Base-by-base conservation (phyloP, 2,797 vertebrate genomes). In the Cottoperca gobio region DNA sequence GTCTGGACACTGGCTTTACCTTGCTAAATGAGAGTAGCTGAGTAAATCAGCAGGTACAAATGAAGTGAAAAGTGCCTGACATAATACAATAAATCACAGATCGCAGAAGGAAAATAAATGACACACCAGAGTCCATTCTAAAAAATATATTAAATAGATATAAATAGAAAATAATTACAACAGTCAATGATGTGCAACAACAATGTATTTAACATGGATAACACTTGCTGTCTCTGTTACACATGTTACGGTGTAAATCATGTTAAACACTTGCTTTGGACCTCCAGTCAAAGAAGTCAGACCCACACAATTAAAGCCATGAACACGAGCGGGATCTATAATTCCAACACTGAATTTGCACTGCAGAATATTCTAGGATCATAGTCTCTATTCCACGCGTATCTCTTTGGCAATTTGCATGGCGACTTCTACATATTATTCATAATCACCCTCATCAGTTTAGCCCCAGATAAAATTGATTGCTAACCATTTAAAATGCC, bases 381-480 rank as follows among this genome's bases (percentile, higher is more conserved):
- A 28, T 59, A 70, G 77, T 73, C 42, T 79, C 31, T 26, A 45
- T 75, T 78, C 14, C 43, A 58, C n/a, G 1, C 5, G 0, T 14
- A 31, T n/a, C 53, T 78, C 67, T 82, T 80, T 42, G 12, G 49
- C 73, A 82, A 81, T 83, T 82, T 83, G 48, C 48, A 55, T 49
- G 21, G 17, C 76, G 53, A 79, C 59, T 46, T 78, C 77, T 33
- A 78, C 31, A 82, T 74, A 46, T 9, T 70, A 72, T 83, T 79
- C 42, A 75, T 46, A 74, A 73, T 84, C 71, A 71, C 63, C 31
- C 58, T 61, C 59, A 77, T 82, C 73, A 81, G 35, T 73, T 82
- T 49, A 79, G 60, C 35, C 31, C 21, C 33, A 31, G 46, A 72
- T 70, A 75, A 81, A 88, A 83, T 54, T 70, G 73, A 89, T 85